Evolutionary conservation across 30 jellyfish, hydroid and myxozoan genomes (phyloP), one percentile per base, ranked within the genome.

Genomic region (Sanderia malayensis): DNA sequence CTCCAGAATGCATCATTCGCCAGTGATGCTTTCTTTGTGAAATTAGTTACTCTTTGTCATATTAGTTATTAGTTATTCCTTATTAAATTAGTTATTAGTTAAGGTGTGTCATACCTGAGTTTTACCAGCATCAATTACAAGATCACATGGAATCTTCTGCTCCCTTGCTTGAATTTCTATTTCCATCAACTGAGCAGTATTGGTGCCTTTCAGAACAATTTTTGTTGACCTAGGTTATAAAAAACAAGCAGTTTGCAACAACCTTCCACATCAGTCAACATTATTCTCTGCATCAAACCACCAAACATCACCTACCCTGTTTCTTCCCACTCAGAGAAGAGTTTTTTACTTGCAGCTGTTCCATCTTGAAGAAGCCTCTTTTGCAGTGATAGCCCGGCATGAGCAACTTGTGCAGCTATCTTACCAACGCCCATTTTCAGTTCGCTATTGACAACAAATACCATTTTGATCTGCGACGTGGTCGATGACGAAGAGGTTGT

Each of bases 391-490:
- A 67, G 63, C 13, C 86, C 84, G 17, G 95, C 95, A 59, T 83
- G 95, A 2, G 95, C 95, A 31, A 83, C 95, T 63, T 83, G 95
- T 10, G 95, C 79, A 19, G 95, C 95, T 34, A 83, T 49, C 28
- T 83, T 83, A 4, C 95, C 95, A n/a, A 71, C 78, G 25, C 95
- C 95, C 95, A 83, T 83, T 28, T 63, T 63, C 20, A 73, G 44
- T 11, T 65, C 82, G 32, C 55, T 22, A 58, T 83, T 83, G 27
- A 83, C 95, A 44, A 65, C 77, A 65, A 83, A 83, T 1, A 83
- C 95, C 95, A 83, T 83, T 61, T 83, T 83, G n/a, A 79, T 9
- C 21, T 74, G 78, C 20, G 63, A 28, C 0, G 55, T n/a, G n/a
- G n/a, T n/a, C n/a, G n/a, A n/a, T n/a, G n/a, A n/a, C n/a, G n/a